Base-by-base conservation (phyloP, 1,140 invertebrate genomes). In the Hormaphis cornu region DNA sequence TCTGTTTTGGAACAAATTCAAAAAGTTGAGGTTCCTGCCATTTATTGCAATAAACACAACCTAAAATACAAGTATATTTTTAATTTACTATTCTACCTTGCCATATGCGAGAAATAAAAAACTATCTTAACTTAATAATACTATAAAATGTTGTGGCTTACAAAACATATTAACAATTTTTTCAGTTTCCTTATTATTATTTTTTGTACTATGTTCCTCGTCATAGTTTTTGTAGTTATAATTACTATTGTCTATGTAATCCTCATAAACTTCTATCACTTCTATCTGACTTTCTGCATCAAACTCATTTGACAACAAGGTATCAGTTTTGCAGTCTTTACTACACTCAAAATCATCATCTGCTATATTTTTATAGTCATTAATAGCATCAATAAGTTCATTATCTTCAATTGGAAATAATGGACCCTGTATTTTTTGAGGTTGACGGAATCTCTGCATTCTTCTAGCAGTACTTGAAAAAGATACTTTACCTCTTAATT, bases 401-500 rank as follows among this genome's bases (percentile, higher is more conserved):
- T 66, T 24, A 22, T 66, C 61, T 48, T 50, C 44, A 12, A 66
- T 66, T 24, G 61, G 61, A 66, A 66, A 66, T 50, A 66, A 8
- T 16, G 61, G 61, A 9, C 61, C 61, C n/a, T 66, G 61, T 44
- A 66, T 66, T 66, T 66, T 66, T 66, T 66, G 61, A 22, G 61
- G 61, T 22, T 66, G 61, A 0, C 61, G 44, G 35, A 66, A 66
- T 33, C 61, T 46, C n/a, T 66, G 61, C 61, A 66, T 66, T 24
- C 61, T 66, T 66, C 61, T 66, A 26, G 61, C 61, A 33, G 61
- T 66, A 24, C 61, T 66, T 24, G 61, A 28, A 66, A 66, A 66
- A 2, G 44, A 50, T 22, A 66, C 44, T 66, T 66, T 66, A 24
- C 61, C 61, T 8, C 44, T 46, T 24, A 66, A 16, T 33, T 50